Conservation (phyloP, 2,113 vertebrate genomes). For the Hoplias malabaricus region DNA sequence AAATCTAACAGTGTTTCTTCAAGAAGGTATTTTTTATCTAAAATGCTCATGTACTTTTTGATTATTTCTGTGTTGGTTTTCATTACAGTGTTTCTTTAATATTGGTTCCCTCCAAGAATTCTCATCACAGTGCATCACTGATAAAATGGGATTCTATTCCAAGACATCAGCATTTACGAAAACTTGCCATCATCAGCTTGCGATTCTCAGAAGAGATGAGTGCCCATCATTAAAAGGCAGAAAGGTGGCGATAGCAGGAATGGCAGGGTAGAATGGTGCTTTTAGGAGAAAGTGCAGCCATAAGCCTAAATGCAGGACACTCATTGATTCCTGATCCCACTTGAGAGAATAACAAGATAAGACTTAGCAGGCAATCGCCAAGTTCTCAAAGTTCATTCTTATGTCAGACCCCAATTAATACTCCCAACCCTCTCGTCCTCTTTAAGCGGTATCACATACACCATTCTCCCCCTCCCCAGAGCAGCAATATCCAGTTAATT, state of each 20-base stretch:
- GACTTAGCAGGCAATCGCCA: conserved; percentile 51
- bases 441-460: conserved; percentile 13
- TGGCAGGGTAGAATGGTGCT: conserved; percentile 4
- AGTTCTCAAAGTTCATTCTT: conserved; percentile 68
- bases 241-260: background rate
- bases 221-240: conserved; percentile 27
- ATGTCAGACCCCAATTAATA: conserved; percentile 67
- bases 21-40: too few species aligned
- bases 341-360: conserved; percentile 56
- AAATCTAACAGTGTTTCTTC: too few species aligned
- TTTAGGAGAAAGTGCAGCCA: conserved; percentile 31
- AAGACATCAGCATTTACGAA: conserved; percentile 36
- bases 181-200: conserved; percentile 22
- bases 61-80: too few species aligned
- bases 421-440: conserved; percentile 37
- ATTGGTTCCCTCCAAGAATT: too few species aligned
- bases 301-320: conserved; percentile 39
- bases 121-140: too few species aligned
- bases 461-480: conserved; percentile 42
- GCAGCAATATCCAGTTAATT: conserved; percentile 74
- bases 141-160: conserved; percentile 9
- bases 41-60: too few species aligned
- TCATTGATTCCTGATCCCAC: conserved; percentile 49
- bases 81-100: too few species aligned
- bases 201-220: conserved; percentile 21